Base-by-base conservation (phyloP, 2,888 invertebrate genomes). In the Charanyca ferruginea region DNA sequence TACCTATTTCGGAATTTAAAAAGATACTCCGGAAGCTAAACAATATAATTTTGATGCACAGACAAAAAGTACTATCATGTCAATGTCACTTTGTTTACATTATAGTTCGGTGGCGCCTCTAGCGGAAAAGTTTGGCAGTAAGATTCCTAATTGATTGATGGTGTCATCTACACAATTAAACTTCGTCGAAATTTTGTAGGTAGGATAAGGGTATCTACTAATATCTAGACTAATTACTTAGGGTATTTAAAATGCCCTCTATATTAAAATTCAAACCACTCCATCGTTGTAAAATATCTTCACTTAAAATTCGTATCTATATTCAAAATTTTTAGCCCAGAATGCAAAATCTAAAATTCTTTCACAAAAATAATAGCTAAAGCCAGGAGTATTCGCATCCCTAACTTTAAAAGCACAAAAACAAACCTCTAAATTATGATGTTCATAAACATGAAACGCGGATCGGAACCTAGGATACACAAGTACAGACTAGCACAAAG, bases 401-500 rank as follows among this genome's bases (percentile, higher is more conserved):
- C 42, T 64, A 75, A 70, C 75, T 48, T 54, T 28, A 32, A 66
- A 64, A 78, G 11, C 35, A 58, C 51, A 73, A 70, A 76, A 77
- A 47, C 61, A 53, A 66, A 59, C 45, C 68, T 66, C 66, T 74
- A 69, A 74, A 77, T 70, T 69, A 71, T 74, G 74, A 62, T 76
- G 72, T 77, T 71, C 74, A 75, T 75, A 83, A 77, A 80, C 69
- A 79, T 74, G 61, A 45, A 70, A 68, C 66, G 25, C 45, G 59
- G 41, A 66, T 73, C 54, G 54, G 64, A 62, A 69, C 68, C 69
- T 66, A 68, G 64, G 66, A 67, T 51, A 61, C 47, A 42, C 59
- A n/a, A 38, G 42, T 52, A 61, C 67, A 72, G 53, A 51, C 64
- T 54, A 76, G 74, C 61, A 78, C 70, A 80, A 79, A 81, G 77